A percentile compares a stretch with the other conserved stretches of the same genome.
These are phyloP conservation scores for Hydropotes inermis DNA, from an alignment of 2,113 vertebrate genomes.

Conservation along the genomic window DNA sequence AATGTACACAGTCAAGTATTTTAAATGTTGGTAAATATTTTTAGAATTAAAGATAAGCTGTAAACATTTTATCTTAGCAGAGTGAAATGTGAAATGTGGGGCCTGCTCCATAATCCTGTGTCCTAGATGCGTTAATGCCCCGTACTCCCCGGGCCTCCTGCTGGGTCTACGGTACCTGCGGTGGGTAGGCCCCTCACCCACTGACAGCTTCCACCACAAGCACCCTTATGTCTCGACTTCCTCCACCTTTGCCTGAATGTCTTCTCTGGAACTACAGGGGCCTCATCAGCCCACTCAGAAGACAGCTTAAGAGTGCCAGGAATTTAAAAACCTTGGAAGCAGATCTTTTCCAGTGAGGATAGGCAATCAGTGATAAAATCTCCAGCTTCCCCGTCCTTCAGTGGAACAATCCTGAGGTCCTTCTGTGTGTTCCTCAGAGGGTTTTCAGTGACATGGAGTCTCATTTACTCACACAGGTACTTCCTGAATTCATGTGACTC, in stretches of 20 bases:
- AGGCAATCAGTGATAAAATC: not conserved
- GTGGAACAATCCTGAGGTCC: not conserved
- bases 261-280: not conserved
- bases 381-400: not conserved
- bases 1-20: not conserved
- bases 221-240: not conserved
- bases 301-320: not conserved
- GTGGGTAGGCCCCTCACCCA: not conserved
- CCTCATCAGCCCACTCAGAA: not conserved
- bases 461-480: not conserved
- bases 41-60: not conserved
- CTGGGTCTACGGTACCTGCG: not conserved
- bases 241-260: not conserved
- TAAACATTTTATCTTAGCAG: not conserved
- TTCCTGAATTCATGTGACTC: not conserved
- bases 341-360: not conserved
- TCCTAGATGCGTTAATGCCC: not conserved
- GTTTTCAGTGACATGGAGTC: not conserved
- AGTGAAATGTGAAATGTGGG: not conserved
- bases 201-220: not conserved
- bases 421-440: not conserved
- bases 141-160: fast-evolving
- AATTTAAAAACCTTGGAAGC: not conserved
- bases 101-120: no score
- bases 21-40: not conserved